phyloP scores from a whole-genome alignment of 2,113 vertebrate species.

The Cettia cetti region DNA sequence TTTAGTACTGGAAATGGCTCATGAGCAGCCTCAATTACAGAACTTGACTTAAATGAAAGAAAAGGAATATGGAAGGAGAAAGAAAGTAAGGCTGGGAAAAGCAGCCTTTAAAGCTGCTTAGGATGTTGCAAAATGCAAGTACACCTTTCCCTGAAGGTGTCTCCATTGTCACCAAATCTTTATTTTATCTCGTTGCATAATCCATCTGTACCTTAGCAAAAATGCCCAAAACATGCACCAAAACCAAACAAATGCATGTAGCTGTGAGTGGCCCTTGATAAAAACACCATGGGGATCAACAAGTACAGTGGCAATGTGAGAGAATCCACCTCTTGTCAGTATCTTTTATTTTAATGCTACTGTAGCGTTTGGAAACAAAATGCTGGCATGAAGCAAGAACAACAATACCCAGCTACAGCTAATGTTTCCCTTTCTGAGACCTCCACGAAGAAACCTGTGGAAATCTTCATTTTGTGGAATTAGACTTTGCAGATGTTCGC shows the following conservation, averaged over 20 bases:
- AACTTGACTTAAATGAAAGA: neutral
- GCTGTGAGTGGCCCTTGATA: neutral
- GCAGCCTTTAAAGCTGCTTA: neutral
- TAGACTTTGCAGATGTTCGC: accelerated
- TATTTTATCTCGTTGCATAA: neutral
- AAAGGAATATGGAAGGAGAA: neutral
- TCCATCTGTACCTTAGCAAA: neutral
- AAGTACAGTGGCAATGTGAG: neutral
- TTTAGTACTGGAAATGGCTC: neutral
- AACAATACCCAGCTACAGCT: neutral
- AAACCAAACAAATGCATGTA: neutral
- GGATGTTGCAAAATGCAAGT: neutral
- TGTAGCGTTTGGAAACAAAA: neutral
- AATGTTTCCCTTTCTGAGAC: neutral
- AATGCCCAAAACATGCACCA: neutral
- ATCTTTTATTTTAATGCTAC: neutral
- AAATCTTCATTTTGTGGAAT: neutral
- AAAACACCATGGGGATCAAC: neutral
- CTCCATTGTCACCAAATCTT: neutral
- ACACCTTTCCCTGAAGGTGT: neutral
- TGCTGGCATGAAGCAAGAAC: neutral
- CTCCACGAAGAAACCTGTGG: neutral
- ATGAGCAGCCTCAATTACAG: neutral
- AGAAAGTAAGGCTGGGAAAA: neutral
- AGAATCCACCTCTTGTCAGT: neutral